phyloP scores from a whole-genome alignment of 2,797 vertebrate genomes.

The Okamejei kenojei region DNA sequence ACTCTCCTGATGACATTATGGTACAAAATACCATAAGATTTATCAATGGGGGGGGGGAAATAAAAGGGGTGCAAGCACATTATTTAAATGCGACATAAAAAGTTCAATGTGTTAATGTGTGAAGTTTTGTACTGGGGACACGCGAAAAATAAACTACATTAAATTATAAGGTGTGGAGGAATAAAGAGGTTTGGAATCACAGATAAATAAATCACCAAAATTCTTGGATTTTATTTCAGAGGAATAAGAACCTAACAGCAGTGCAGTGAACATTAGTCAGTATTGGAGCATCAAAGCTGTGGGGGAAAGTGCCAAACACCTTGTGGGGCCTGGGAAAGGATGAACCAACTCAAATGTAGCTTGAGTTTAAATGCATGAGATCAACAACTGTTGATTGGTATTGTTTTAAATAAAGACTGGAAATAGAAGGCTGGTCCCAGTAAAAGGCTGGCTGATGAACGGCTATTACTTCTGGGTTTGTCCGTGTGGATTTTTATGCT shows the following conservation, averaged over 20 bases:
- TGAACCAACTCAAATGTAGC: no score
- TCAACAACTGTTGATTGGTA: not conserved
- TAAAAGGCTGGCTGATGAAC: not conserved
- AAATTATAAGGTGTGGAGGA: not conserved
- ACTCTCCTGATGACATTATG: not conserved
- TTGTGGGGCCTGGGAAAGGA: not conserved
- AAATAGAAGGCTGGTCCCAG: not conserved
- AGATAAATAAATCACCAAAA: not conserved
- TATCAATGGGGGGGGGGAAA: no score
- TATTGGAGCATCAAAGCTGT: not conserved
- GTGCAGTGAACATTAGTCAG: not conserved
- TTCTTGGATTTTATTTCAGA: not conserved
- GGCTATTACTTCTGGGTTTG: no score
- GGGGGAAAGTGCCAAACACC: not conserved
- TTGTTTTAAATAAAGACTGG: not conserved
- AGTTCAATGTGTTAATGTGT: not conserved
- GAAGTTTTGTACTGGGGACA: not conserved
- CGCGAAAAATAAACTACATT: not conserved
- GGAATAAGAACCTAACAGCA: not conserved
- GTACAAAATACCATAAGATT: not conserved
- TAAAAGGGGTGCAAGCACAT: no score
- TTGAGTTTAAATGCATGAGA: not conserved
- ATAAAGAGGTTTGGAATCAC: not conserved
- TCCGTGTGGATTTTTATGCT: not conserved
- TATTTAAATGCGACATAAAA: no score